A percentile compares a stretch with the other conserved stretches of the same genome.
phyloP scores from a whole-genome alignment of 2,888 invertebrate genomes.

The Aspidiotus destructor region DNA sequence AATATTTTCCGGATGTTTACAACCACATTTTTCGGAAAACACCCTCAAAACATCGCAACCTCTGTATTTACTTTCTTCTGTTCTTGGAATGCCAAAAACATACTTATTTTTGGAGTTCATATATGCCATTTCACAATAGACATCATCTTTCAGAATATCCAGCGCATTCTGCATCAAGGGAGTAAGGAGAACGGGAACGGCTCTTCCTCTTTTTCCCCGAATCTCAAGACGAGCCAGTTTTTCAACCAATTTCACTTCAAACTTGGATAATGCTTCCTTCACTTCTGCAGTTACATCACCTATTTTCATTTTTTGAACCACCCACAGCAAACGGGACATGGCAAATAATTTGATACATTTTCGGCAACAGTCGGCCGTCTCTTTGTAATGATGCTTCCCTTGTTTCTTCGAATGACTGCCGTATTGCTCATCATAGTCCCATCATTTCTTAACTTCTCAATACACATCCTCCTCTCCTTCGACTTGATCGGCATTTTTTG shows the following conservation, averaged over 20 bases:
- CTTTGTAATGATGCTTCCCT: too few species aligned
- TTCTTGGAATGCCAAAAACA: background rate
- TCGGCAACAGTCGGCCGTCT: too few species aligned
- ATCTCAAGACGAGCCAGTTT: background rate
- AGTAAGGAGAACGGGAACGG: background rate
- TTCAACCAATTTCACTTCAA: background rate
- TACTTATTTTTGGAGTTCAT: background rate
- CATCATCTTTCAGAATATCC: background rate
- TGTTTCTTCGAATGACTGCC: too few species aligned
- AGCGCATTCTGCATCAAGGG: background rate
- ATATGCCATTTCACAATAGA: background rate
- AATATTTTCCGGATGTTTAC: background rate
- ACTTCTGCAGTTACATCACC: background rate
- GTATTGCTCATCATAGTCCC: too few species aligned
- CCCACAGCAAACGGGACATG: too few species aligned
- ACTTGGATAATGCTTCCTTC: background rate
- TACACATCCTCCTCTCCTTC: too few species aligned
- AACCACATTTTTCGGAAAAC: background rate
- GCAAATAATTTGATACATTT: too few species aligned
- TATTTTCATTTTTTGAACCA: background rate
- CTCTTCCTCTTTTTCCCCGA: background rate
- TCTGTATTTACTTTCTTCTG: background rate
- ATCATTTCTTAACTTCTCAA: too few species aligned
- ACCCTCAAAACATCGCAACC: background rate
- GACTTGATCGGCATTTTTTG: too few species aligned